A percentile compares a stretch with the other conserved stretches of the same genome.
Evolutionary conservation across 2,113 vertebrate genomes (phyloP).

Genomic region (Calyptommatus sinebrachiatus): DNA sequence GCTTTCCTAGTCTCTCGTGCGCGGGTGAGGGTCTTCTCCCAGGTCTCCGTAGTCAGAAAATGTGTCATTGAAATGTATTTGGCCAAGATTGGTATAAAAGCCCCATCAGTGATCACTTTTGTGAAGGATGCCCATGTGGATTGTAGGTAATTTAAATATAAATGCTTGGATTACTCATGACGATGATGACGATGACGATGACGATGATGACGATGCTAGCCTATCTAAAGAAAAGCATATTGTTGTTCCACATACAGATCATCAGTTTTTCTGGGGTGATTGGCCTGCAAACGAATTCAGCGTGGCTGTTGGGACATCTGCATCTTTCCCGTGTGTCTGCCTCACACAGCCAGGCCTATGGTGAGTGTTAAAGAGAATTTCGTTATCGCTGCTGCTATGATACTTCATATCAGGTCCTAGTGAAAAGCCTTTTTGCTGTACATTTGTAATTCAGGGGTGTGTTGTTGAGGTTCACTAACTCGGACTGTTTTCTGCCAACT

Average conservation of each 20-base stretch:
- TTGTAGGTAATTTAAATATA: background rate
- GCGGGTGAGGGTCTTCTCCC: no score
- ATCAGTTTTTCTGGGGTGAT: constrained; percentile 86
- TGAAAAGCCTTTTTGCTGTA: background rate
- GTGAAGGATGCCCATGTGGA: background rate
- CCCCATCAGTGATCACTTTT: background rate
- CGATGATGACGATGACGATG: no score
- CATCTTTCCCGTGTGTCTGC: constrained; percentile 84
- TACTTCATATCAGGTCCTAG: background rate
- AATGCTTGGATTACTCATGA: background rate
- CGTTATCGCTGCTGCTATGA: background rate
- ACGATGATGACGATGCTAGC: no score
- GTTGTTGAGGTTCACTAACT: no score
- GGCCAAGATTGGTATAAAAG: no score
- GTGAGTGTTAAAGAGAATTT: constrained; percentile 63
- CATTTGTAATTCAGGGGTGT: no score
- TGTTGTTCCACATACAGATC: constrained; percentile 69
- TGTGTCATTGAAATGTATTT: background rate
- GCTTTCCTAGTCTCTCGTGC: no score
- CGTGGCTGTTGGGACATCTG: constrained; percentile 86
- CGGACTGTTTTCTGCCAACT: no score
- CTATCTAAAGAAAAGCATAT: background rate
- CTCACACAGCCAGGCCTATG: constrained; percentile 82
- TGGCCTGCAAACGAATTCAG: constrained; percentile 91
- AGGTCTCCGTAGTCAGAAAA: background rate